A percentile compares a stretch with the other conserved stretches of the same genome.
Conservation (phyloP, 1,140 invertebrate species). For the Ptiloglossa arizonensis region DNA sequence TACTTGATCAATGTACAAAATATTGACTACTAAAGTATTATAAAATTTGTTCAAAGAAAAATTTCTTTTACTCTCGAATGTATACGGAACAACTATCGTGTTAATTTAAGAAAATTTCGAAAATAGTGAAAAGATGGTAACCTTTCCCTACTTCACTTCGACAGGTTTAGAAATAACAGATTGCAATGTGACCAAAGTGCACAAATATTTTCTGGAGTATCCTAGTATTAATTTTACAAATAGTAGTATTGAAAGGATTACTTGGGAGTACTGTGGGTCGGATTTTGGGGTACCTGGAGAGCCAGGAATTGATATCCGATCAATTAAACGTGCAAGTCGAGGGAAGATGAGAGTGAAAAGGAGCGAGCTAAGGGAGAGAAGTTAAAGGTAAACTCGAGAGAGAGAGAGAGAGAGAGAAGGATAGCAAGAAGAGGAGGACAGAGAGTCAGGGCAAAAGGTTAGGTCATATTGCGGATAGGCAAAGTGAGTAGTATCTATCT, state of each 20-base stretch:
- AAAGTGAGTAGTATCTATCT: conserved; percentile 72
- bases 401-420: conserved; percentile 14
- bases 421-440: neutral
- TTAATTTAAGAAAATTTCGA: too few species aligned
- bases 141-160: too few species aligned
- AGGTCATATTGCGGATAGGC: conserved; percentile 72
- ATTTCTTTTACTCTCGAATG: too few species aligned
- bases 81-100: too few species aligned
- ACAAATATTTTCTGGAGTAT: too few species aligned
- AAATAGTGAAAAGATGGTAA: too few species aligned
- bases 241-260: neutral
- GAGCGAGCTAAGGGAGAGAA: neutral
- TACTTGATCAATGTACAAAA: too few species aligned
- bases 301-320: conserved; percentile 69
- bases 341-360: conserved; percentile 14
- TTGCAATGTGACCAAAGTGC: too few species aligned
- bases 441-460: conserved; percentile 57
- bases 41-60: too few species aligned
- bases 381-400: conserved; percentile 34
- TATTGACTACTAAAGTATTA: too few species aligned
- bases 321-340: conserved; percentile 59
- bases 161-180: too few species aligned
- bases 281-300: neutral
- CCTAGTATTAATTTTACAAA: neutral
- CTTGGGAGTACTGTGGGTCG: neutral